Percentiles rank a stretch among this genome's conserved stretches.
Conservation (phyloP, 2,113 vertebrate genomes). For the Alosa alosa region DNA sequence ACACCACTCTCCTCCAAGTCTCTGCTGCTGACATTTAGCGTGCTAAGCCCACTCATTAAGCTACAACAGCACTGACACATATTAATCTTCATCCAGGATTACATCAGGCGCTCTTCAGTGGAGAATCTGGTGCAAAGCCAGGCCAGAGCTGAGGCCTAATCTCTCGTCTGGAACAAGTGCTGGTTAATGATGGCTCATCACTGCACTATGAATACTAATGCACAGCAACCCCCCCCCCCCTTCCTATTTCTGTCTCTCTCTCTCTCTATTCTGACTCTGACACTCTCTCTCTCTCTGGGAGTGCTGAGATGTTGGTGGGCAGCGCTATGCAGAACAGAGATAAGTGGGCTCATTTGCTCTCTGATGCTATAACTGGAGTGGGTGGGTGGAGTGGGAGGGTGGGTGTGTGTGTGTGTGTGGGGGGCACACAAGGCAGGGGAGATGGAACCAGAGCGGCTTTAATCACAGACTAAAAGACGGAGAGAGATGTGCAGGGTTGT, state of each 20-base stretch:
- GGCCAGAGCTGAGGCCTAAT: neutral
- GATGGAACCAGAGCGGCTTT: neutral
- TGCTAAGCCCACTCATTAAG: neutral
- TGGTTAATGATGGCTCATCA: neutral
- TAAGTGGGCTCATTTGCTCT: neutral
- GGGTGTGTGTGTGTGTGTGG: neutral
- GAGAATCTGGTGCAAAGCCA: neutral
- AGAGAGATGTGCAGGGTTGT: neutral
- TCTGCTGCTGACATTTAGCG: neutral
- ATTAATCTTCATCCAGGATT: constrained; percentile 12
- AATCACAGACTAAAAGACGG: neutral
- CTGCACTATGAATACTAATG: constrained; percentile 9
- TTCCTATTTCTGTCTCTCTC: neutral
- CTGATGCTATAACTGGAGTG: neutral
- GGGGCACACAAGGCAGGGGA: neutral
- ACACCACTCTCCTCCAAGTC: neutral
- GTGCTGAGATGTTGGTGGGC: neutral
- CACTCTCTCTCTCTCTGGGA: neutral
- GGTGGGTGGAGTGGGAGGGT: neutral
- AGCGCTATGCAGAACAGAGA: neutral
- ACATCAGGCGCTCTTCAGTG: neutral
- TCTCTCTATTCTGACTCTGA: neutral
- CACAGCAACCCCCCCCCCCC: neutral
- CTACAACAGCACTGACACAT: neutral
- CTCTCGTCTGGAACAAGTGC: neutral